Conservation (phyloP, 2,888 invertebrate species). For the Nemurella pictetii region DNA sequence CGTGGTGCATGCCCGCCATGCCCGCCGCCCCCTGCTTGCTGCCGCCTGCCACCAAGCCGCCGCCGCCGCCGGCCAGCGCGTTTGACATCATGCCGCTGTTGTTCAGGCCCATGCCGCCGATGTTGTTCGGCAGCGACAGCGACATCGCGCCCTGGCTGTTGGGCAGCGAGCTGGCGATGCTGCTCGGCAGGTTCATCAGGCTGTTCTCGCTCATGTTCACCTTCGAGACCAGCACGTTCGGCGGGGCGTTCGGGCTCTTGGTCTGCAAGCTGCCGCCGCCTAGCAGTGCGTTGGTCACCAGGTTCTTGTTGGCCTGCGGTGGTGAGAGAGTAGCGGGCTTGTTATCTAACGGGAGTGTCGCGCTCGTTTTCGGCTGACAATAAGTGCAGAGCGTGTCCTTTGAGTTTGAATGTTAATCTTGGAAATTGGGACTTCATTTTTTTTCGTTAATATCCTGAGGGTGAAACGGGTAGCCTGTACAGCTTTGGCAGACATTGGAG, state of each 20-base stretch:
- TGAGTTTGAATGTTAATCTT: too few species aligned
- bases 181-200: slow-evolving; percentile 58
- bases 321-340: too few species aligned
- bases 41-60: slow-evolving; percentile 71
- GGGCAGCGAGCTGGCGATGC: slow-evolving; percentile 57
- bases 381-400: too few species aligned
- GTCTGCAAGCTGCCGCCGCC: slow-evolving; percentile 75
- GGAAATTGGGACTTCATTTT: too few species aligned
- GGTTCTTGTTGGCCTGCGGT: slow-evolving; percentile 72
- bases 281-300: slow-evolving; percentile 72
- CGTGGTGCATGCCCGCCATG: slow-evolving; percentile 46
- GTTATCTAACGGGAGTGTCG: too few species aligned
- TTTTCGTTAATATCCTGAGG: too few species aligned
- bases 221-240: slow-evolving; percentile 74
- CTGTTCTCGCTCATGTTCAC: slow-evolving; percentile 53
- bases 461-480: too few species aligned
- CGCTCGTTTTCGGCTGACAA: too few species aligned
- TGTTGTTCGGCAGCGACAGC: slow-evolving; percentile 32
- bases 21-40: slow-evolving; percentile 67
- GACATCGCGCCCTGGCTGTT: slow-evolving; percentile 48
- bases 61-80: slow-evolving; percentile 61
- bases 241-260: slow-evolving; percentile 81
- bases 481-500: too few species aligned
- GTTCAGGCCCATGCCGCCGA: slow-evolving; percentile 49
- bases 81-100: slow-evolving; percentile 76